These are phyloP conservation scores for Danio tinwini DNA, from an alignment of 2,797 vertebrate species.

Conservation along the genomic window DNA sequence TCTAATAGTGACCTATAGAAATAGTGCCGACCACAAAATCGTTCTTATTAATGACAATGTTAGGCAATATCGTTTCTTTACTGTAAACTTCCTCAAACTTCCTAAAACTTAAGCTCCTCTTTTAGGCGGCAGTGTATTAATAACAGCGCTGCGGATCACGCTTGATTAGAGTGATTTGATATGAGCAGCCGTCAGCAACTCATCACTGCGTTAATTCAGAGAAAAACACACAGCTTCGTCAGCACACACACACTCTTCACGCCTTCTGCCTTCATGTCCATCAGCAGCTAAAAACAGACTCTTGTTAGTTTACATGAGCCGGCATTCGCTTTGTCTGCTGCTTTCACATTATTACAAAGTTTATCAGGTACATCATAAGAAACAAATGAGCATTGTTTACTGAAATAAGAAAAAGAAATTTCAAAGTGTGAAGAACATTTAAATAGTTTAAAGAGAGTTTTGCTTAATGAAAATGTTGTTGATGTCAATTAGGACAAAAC, in stretches of 20 bases:
- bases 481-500: too few species aligned
- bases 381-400: not conserved
- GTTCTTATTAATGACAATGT: too few species aligned
- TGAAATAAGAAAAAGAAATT: too few species aligned
- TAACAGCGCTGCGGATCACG: slow-evolving; percentile 5
- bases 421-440: too few species aligned
- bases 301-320: slow-evolving; percentile 42
- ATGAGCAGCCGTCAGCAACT: not conserved
- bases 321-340: slow-evolving; percentile 4
- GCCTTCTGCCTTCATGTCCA: slow-evolving; percentile 28
- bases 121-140: not conserved
- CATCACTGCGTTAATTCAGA: not conserved
- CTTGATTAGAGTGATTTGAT: slow-evolving; percentile 28
- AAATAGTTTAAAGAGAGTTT: too few species aligned
- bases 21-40: not conserved
- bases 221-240: slow-evolving; percentile 26
- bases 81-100: slow-evolving; percentile 3
- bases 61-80: not conserved
- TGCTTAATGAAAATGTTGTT: too few species aligned
- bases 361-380: not conserved
- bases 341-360: slow-evolving; percentile 10
- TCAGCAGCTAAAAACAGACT: slow-evolving; percentile 45
- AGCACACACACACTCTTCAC: slow-evolving; percentile 34
- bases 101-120: not conserved
- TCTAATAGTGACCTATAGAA: not conserved